A percentile compares a stretch with the other conserved stretches of the same genome.
Conservation (phyloP, 2,888 invertebrate species). For the Bembecia ichneumoniformis region DNA sequence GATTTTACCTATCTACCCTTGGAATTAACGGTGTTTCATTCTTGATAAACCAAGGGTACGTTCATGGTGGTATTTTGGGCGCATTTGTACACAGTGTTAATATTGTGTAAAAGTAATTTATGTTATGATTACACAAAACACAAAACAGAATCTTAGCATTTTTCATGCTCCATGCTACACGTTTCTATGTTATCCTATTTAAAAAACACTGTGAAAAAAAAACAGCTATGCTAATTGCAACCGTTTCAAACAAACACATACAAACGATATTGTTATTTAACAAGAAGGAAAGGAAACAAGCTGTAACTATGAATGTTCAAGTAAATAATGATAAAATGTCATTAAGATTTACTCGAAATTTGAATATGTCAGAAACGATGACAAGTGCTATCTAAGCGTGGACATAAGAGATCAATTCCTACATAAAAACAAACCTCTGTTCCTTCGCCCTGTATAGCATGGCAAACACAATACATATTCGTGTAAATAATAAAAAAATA, state of each 20-base stretch:
- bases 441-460: slow-evolving; percentile 69
- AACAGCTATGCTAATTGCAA: background rate
- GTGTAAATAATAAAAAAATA: slow-evolving; percentile 38
- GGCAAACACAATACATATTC: slow-evolving; percentile 55
- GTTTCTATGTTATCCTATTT: slow-evolving; percentile 4
- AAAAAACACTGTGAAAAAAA: background rate
- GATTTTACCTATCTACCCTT: too few relatives aligned
- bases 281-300: too few relatives aligned
- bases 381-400: background rate
- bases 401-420: slow-evolving; percentile 22
- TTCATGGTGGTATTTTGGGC: too few relatives aligned
- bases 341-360: too few relatives aligned
- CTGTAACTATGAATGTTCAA: too few relatives aligned
- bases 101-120: too few relatives aligned
- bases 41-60: too few relatives aligned
- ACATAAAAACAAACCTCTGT: slow-evolving; percentile 58
- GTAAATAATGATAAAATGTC: too few relatives aligned
- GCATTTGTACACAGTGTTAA: too few relatives aligned
- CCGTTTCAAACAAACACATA: slow-evolving; percentile 3
- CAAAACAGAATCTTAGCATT: slow-evolving; percentile 18
- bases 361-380: background rate
- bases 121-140: background rate
- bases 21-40: too few relatives aligned
- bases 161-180: slow-evolving; percentile 37
- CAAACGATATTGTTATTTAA: background rate